A percentile compares a stretch with the other conserved stretches of the same genome.
Conservation (phyloP, 1,140 invertebrate species). For the Hyphantria cunea region DNA sequence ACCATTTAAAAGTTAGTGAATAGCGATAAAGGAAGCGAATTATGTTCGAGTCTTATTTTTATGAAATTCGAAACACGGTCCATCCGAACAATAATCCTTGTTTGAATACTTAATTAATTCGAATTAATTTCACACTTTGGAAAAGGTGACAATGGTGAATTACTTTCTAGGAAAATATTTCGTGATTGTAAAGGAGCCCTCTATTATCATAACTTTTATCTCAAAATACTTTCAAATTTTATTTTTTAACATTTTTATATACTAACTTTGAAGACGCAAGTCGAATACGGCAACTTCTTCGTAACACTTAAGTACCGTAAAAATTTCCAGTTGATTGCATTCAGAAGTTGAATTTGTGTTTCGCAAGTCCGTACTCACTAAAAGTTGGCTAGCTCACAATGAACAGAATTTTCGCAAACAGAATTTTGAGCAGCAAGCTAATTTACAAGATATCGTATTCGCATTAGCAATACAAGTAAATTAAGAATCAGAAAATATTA, state of each 20-base stretch:
- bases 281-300: neutral
- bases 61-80: slow-evolving; percentile 52
- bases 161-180: slow-evolving; percentile 18
- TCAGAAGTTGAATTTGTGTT: slow-evolving; percentile 39
- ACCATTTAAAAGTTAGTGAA: slow-evolving; percentile 46
- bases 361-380: slow-evolving; percentile 19
- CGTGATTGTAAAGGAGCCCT: slow-evolving; percentile 10
- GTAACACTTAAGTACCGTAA: slow-evolving; percentile 11
- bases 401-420: slow-evolving; percentile 34
- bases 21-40: slow-evolving; percentile 52
- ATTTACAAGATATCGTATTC: slow-evolving; percentile 33
- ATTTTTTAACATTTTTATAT: slow-evolving; percentile 14
- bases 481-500: slow-evolving; percentile 24
- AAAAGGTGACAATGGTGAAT: slow-evolving; percentile 51
- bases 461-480: slow-evolving; percentile 26
- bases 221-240: slow-evolving; percentile 2
- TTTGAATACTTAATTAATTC: slow-evolving; percentile 72
- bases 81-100: slow-evolving; percentile 63
- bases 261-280: slow-evolving; percentile 12
- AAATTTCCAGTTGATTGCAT: slow-evolving; percentile 38
- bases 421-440: slow-evolving; percentile 34
- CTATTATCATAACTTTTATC: slow-evolving; percentile 12
- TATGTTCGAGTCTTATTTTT: slow-evolving; percentile 51
- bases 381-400: slow-evolving; percentile 27
- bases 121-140: slow-evolving; percentile 59